Evolutionary conservation across 2,888 invertebrate species (phyloP), one percentile per base, ranked within the genome.

Genomic region (Ichneumoninae sp.): DNA sequence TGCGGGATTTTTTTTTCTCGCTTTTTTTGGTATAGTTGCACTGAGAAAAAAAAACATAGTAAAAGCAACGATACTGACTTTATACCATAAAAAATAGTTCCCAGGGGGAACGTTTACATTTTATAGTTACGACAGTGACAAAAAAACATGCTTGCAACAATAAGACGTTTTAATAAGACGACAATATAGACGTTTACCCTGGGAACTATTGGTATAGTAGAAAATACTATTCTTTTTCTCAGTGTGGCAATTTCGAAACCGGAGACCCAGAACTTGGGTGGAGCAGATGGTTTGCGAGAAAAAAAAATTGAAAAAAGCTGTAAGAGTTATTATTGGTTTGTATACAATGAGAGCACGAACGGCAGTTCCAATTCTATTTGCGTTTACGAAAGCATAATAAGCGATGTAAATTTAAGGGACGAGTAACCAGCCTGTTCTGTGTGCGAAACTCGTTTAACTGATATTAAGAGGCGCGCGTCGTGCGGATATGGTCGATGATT

Each of bases 361-460:
- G 7, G n/a, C 19, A 44, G 63, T 76, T 50, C 19, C 57, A 13
- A 57, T 57, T 57, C 3, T 26, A 57, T 57, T 10, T 22, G 13
- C 22, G 26, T 57, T 57, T 57, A 2, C 0, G 13, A 16, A 57
- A 6, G 22, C 22, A 8, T 36, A 7, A 60, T 8, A 10, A 26
- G 30, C 57, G 13, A 22, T 36, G 7, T 1, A 36, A 36, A 36
- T 36, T 36, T 40, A 88, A 83, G 87, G 84, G 82, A 81, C 68
- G 71, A 70, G 86, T 82, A 84, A 84, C 85, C 82, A 83, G 85
- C 50, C 30, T 60, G 22, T 71, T 19, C 63, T 19, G 85, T 84
- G 86, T 86, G 89, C 86, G 87, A 88, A 88, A 88, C 88, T 87
- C 87, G 89, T 87, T 86, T 85, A 6, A 60, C 82, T 75, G 81